A percentile compares a stretch with the other conserved stretches of the same genome.
phyloP scores from a whole-genome alignment of 2,113 vertebrate genomes.

The Pteruthius melanotis region DNA sequence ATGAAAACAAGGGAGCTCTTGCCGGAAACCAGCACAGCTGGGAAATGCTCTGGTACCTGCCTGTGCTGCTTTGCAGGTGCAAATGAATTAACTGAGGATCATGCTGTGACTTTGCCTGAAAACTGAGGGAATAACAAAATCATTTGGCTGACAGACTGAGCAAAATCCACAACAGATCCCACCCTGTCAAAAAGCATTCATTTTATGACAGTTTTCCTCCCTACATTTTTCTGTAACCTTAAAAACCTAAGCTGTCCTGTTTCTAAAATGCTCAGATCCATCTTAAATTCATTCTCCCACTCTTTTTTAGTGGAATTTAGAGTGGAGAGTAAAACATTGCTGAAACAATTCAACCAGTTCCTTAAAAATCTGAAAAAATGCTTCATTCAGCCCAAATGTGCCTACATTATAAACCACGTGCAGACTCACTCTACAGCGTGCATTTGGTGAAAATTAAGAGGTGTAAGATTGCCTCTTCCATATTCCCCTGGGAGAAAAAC shows the following conservation, averaged over 20 bases:
- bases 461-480: neutral
- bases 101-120: neutral
- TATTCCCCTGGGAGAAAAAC: neutral
- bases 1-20: neutral
- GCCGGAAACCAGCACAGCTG: neutral
- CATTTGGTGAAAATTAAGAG: neutral
- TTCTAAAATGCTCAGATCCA: neutral
- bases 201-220: neutral
- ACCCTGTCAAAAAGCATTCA: neutral
- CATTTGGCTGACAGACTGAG: neutral
- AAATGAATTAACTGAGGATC: neutral
- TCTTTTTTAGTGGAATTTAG: neutral
- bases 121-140: neutral
- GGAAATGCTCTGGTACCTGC: neutral
- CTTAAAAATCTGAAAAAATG: neutral
- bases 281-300: neutral
- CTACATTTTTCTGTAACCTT: neutral
- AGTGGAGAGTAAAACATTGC: neutral
- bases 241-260: neutral
- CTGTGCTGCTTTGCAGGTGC: neutral
- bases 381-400: neutral
- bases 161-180: neutral
- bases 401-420: fast-evolving
- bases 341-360: neutral
- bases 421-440: fast-evolving